phyloP scores from a whole-genome alignment of 2,113 vertebrate genomes.

The Albula glossodonta region DNA sequence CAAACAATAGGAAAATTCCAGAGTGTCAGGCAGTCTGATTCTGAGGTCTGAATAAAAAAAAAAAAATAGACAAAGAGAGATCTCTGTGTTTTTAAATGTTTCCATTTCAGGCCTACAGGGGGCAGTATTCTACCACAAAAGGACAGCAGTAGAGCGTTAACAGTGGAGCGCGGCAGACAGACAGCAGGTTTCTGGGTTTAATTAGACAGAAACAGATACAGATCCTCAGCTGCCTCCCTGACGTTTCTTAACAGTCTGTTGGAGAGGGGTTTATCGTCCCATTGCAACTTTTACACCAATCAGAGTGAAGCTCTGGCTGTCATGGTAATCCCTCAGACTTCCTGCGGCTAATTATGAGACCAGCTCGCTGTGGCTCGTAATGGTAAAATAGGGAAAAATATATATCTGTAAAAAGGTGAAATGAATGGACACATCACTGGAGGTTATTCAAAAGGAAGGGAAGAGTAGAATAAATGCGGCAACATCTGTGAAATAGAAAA shows the following conservation, averaged over 20 bases:
- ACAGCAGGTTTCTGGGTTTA: slow-evolving; percentile 71
- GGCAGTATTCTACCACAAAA: slow-evolving; percentile 75
- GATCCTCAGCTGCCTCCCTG: slow-evolving; percentile 73
- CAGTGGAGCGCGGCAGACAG: slow-evolving; percentile 55
- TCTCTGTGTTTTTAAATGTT: slow-evolving; percentile 26
- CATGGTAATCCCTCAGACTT: slow-evolving; percentile 64
- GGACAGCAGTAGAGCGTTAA: slow-evolving; percentile 31
- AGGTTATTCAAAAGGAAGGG: not conserved
- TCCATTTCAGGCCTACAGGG: slow-evolving; percentile 62
- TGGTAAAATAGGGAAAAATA: not conserved
- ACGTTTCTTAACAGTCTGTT: slow-evolving; percentile 66
- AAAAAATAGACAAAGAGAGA: slow-evolving; percentile 43
- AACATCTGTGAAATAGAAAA: not conserved
- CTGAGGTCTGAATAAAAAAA: slow-evolving; percentile 40
- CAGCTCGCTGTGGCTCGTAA: slow-evolving; percentile 20
- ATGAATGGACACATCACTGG: not conserved
- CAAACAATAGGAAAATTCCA: not conserved
- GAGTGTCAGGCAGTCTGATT: slow-evolving; percentile 39
- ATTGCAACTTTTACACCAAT: slow-evolving; percentile 70
- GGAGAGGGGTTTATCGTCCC: slow-evolving; percentile 65
- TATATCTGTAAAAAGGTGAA: not conserved
- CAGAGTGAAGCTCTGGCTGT: slow-evolving; percentile 57
- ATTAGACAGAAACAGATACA: slow-evolving; percentile 78
- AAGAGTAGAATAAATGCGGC: no score
- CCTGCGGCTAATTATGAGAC: slow-evolving; percentile 30